A percentile compares a stretch with the other conserved stretches of the same genome.
Evolutionary conservation across 2,888 invertebrate species (phyloP).

Genomic region (Polyploca ridens): DNA sequence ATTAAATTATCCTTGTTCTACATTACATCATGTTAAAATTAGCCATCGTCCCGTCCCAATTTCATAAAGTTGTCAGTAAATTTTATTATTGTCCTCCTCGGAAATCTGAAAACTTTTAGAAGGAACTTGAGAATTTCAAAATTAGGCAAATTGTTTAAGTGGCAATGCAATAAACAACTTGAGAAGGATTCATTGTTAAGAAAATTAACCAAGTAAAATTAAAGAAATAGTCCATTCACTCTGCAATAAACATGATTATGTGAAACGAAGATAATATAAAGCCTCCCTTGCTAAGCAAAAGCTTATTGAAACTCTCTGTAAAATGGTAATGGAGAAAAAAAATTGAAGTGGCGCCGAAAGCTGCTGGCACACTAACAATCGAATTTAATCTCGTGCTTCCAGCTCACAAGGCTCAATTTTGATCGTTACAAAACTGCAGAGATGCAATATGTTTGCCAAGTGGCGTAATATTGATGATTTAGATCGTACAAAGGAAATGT

Average conservation of each 20-base stretch:
- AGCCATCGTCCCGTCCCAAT: slow-evolving; percentile 25
- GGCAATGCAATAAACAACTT: slow-evolving; percentile 41
- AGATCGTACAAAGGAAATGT: slow-evolving; percentile 11
- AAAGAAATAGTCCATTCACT: slow-evolving; percentile 19
- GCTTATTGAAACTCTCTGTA: slow-evolving; percentile 47
- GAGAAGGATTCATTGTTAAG: slow-evolving; percentile 39
- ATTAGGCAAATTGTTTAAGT: slow-evolving; percentile 48
- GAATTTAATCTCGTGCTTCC: slow-evolving; percentile 28
- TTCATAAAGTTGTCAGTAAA: slow-evolving; percentile 40
- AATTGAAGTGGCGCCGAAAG: slow-evolving; percentile 35
- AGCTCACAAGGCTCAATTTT: slow-evolving; percentile 23
- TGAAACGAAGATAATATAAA: slow-evolving; percentile 20
- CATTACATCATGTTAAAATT: background rate
- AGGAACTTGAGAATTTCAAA: slow-evolving; percentile 47
- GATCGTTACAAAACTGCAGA: slow-evolving; percentile 6
- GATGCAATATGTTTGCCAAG: slow-evolving; percentile 15
- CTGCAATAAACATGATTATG: slow-evolving; percentile 30
- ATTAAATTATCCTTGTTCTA: background rate
- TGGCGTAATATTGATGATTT: slow-evolving; percentile 13
- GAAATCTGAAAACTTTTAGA: slow-evolving; percentile 50
- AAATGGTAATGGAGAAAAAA: slow-evolving; percentile 40
- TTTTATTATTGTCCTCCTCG: slow-evolving; percentile 51
- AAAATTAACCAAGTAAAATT: background rate
- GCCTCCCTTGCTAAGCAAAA: slow-evolving; percentile 41
- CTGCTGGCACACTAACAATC: slow-evolving; percentile 24